These are phyloP conservation scores for Diachasma alloeum DNA, from an alignment of 1,140 invertebrate genomes.

Conservation along the genomic window DNA sequence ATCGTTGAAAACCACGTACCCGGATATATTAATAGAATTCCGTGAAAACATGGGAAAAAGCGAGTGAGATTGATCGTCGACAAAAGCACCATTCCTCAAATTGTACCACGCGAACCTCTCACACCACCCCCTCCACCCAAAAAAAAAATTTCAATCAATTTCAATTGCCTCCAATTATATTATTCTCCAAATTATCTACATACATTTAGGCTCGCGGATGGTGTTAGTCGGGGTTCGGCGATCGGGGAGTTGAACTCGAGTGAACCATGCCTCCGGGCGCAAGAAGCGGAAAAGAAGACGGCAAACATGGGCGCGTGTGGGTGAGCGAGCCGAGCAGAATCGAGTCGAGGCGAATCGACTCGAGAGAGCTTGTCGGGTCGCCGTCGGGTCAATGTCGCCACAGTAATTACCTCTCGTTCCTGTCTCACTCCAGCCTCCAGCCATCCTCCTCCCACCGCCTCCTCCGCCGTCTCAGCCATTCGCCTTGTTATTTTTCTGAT, in stretches of 20 bases:
- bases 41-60: background rate
- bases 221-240: constrained; percentile 51
- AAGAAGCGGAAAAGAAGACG: constrained; percentile 15
- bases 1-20: background rate
- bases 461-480: constrained; percentile 8
- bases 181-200: background rate
- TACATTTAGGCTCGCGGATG: constrained; percentile 23
- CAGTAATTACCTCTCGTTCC: constrained; percentile 52
- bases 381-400: constrained; percentile 55
- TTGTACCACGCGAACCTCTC: background rate
- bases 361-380: constrained; percentile 45
- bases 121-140: background rate
- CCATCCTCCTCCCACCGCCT: constrained; percentile 3
- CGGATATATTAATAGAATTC: constrained; percentile 20
- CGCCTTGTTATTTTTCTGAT: constrained; percentile 6
- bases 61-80: background rate
- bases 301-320: constrained; percentile 23
- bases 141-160: background rate
- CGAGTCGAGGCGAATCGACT: constrained; percentile 37
- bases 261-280: constrained; percentile 44
- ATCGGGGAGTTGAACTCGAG: constrained; percentile 57
- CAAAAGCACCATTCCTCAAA: background rate
- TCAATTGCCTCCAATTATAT: background rate
- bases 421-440: constrained; percentile 26
- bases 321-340: constrained; percentile 41